Base-by-base conservation (phyloP, 2,797 vertebrate species). In the Myripristis murdjan region DNA sequence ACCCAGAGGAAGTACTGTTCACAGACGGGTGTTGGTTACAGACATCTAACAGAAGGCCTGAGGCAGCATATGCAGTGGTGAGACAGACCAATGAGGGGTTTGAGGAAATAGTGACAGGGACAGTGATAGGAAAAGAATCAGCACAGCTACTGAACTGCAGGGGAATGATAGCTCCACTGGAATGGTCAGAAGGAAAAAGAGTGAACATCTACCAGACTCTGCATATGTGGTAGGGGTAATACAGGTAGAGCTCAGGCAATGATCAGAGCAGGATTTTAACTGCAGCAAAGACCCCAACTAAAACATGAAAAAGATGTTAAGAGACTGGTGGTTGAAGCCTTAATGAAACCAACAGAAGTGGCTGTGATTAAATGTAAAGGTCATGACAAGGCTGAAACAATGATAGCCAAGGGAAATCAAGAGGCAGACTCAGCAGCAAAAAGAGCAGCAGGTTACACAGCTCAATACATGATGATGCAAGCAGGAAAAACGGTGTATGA, bases 11-110 rank as follows among this genome's bases (percentile, higher is more conserved):
- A 22, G 49, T 26, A 14, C 8, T 52, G 22, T 52, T 11, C 49
- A 52, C 49, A 7, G 49, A 52, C 52, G 49, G 49, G 2, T 52
- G 49, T 24, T 52, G n/a, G 49, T 23, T 52, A 23, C 10, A 23
- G 49, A 52, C 20, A 24, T 5, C 10, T 20, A 1, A 15, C 8
- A 3, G 23, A 52, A 12, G 49, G 22, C 26, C 12, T 52, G 24
- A 52, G 12, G 49, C 49, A 14, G 49, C 20, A 10, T 52, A 22
- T 28, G 54, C 31, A 22, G 54, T 22, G 10, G 54, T 56, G n/a
- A 46, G 44, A 3, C 7, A n/a, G 11, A 35, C 15, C 56, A 31
- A 35, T n/a, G 8, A 28, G 28, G 22, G 12, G 22, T 24, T 24
- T 12, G 22, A 24, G 22, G 24, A 11, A 3, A 23, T 26, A 1